Base-by-base conservation (phyloP, 2,797 vertebrate species). In the Urocyon cinereoargenteus region DNA sequence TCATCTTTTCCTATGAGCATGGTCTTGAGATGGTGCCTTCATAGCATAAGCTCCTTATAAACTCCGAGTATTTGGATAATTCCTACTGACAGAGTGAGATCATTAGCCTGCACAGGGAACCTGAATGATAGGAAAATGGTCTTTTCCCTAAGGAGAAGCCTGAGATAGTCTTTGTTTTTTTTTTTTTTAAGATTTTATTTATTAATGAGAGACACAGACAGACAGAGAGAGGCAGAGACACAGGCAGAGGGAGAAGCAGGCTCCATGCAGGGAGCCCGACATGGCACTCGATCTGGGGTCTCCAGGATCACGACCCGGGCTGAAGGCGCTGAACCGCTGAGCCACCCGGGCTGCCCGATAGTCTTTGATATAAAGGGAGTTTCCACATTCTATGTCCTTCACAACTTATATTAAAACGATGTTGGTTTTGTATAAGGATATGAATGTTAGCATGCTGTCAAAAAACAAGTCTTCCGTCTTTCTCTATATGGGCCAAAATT, bases 11-110 rank as follows among this genome's bases (percentile, higher is more conserved):
- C n/a, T 26, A 51, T 79, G 55, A 59, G 19, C 40, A 85, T 77
- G 53, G 62, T 70, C 61, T 90, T 78, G 62, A 86, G 72, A 86
- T 94, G 87, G 59, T 85, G 13, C 51, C 26, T 64, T 90, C 59
- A 51, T 78, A 90, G 81, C 14, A n/a, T 84, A 53, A 90, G 19
- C 53, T 78, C 72, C 53, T 68, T 34, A 36, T 59, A 26, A 28
- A 31, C 24, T 40, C 61, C 72, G 55, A 36, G n/a, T 79, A n/a
- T 36, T 70, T 88, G 77, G n/a, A 34, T 73, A 64, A 64, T 51
- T 88, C 19, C 79, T 62, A 8, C 19, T 55, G 19, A n/a, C 4
- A 40, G 34, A n/a, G 40, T 79, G 86, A 19, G 26, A 26, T 72
- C 61, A 40, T 68, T 77, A 90, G 53, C 40, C 36, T 70, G 53